A percentile compares a stretch with the other conserved stretches of the same genome.
Evolutionary conservation across 2,888 invertebrate genomes (phyloP).

Genomic region (Piscicola geometra): DNA sequence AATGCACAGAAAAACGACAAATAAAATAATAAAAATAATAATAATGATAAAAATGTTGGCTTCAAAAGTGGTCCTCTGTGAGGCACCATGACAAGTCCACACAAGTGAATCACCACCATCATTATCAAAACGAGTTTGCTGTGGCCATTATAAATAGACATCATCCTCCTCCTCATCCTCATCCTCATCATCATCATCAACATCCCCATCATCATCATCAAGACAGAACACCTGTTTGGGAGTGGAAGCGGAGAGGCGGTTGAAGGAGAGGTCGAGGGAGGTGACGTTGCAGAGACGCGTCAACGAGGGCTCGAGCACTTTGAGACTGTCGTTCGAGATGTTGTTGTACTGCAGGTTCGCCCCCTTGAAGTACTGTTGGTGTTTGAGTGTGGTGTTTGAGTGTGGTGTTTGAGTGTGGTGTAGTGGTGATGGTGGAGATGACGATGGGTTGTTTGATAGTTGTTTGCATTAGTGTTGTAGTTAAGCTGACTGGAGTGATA

Average conservation of each 20-base stretch:
- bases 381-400: neutral
- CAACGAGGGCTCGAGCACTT: constrained; percentile 45
- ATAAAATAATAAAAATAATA: neutral
- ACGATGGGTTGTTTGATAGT: no score
- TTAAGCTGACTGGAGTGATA: no score
- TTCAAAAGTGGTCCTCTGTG: neutral
- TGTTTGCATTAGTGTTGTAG: no score
- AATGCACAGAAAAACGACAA: no score
- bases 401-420: neutral
- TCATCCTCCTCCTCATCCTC: no score
- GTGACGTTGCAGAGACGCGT: constrained; percentile 46
- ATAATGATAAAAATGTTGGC: neutral
- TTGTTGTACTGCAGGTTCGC: constrained; percentile 51
- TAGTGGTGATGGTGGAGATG: neutral
- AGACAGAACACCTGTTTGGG: neutral
- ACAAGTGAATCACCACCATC: no score
- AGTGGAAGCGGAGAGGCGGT: constrained; percentile 45
- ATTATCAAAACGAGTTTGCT: no score
- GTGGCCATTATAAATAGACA: no score
- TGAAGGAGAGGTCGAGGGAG: constrained; percentile 52
- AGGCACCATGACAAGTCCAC: no score
- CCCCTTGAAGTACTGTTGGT: constrained; percentile 47
- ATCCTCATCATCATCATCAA: no score
- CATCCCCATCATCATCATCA: no score
- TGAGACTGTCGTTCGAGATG: constrained; percentile 47